Conservation (phyloP, 2,797 vertebrate species). For the Dallia pectoralis region DNA sequence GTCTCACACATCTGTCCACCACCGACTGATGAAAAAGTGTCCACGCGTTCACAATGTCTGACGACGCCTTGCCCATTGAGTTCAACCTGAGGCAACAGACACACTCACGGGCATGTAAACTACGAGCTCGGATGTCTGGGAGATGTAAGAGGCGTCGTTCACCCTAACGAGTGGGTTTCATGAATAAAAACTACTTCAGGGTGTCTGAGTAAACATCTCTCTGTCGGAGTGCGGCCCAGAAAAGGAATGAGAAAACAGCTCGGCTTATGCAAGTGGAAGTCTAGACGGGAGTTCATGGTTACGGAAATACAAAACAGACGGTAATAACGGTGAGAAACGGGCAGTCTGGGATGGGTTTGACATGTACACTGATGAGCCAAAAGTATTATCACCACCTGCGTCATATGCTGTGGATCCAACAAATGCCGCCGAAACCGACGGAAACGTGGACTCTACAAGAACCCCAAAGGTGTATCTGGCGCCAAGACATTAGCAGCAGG, state of each 20-base stretch:
- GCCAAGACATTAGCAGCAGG: too few species aligned
- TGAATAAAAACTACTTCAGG: not conserved
- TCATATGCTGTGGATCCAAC: too few species aligned
- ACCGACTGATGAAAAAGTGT: too few species aligned
- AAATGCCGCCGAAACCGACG: too few species aligned
- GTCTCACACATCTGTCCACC: constrained; percentile 2
- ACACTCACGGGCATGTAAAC: not conserved
- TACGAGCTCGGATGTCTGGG: not conserved
- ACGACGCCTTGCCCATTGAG: constrained; percentile 8
- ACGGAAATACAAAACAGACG: not conserved
- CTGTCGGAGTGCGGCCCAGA: not conserved
- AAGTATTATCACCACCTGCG: too few species aligned
- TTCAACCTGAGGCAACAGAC: not conserved
- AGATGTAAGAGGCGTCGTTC: not conserved
- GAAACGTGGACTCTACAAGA: too few species aligned
- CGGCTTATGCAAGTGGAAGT: not conserved
- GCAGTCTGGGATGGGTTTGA: not conserved
- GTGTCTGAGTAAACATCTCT: constrained; percentile 5
- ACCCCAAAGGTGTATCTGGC: too few species aligned
- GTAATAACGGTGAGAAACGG: not conserved
- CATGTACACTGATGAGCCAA: too few species aligned
- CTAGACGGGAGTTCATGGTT: not conserved
- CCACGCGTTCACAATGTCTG: constrained; percentile 17
- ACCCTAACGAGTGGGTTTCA: not conserved
- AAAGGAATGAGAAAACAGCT: not conserved